These are phyloP conservation scores for Solenodon paradoxus DNA, from an alignment of 2,113 vertebrate genomes.

Conservation along the genomic window DNA sequence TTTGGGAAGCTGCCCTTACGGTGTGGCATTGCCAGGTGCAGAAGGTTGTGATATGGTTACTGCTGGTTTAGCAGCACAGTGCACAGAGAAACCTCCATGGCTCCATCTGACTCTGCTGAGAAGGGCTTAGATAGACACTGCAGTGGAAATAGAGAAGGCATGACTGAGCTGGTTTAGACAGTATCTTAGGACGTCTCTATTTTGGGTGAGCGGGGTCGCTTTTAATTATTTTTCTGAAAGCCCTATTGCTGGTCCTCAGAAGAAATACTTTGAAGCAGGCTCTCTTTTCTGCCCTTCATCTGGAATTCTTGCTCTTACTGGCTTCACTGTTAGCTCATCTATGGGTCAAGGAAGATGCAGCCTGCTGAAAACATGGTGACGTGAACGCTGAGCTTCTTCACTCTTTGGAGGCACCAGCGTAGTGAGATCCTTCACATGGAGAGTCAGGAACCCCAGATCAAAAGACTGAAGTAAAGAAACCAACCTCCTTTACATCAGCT, in stretches of 20 bases:
- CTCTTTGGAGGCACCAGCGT: neutral
- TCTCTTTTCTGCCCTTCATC: neutral
- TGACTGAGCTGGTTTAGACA: neutral
- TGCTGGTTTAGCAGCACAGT: neutral
- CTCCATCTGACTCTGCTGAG: neutral
- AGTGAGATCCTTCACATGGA: slow-evolving; percentile 6
- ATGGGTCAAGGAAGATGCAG: neutral
- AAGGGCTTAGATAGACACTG: neutral
- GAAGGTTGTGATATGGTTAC: neutral
- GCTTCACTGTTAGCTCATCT: neutral
- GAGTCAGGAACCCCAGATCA: neutral
- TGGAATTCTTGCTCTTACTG: neutral
- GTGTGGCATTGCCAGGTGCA: neutral
- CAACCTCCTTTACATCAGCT: neutral
- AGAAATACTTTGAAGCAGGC: neutral
- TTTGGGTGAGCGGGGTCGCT: neutral
- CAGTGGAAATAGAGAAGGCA: neutral
- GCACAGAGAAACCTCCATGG: neutral
- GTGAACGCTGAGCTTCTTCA: neutral
- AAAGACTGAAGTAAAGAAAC: neutral
- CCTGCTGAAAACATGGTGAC: neutral
- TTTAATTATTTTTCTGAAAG: slow-evolving; percentile 9
- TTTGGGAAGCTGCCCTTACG: neutral
- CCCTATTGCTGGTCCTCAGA: neutral
- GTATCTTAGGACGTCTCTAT: neutral